Evolutionary conservation across 2,888 invertebrate genomes (phyloP), one percentile per base, ranked within the genome.

Genomic region (Mactromeris polynyma): DNA sequence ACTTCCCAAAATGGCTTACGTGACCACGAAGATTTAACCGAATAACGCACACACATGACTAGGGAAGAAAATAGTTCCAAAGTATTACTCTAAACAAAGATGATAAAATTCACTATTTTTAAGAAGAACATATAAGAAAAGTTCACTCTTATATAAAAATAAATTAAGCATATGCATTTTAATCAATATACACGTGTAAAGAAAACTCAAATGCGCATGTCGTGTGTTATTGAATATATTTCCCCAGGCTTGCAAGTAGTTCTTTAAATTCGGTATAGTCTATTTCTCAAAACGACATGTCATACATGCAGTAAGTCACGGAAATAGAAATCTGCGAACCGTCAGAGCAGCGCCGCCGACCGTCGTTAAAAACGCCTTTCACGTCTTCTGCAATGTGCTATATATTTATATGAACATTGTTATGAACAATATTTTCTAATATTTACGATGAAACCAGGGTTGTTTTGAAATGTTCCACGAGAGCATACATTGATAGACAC

Each of bases 1-100:
- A 78, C 78, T 73, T 84, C 78, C 38, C 78, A 78, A 82, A 78
- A 83, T 84, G 85, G 85, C 85, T 86, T 86, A 86, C 85, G 85
- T 86, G 85, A 86, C 85, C 85, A 81, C 69, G 80, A 86, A 86
- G 51, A 38, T 78, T 33, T 51, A 81, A 64, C 85, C 85, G 69
- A 31, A 69, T 81, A n/a, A 81, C 85, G 14, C 82, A 42, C 2
- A 38, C n/a, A 33, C 17, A 73, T 69, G 19, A n/a, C 42, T 1
- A 9, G 31, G 40, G 9, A 40, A n/a, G 14, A 83, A 83, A 64
- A 42, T 82, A 83, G 83, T 69, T 36, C 83, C 40, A 2, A n/a
- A 42, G 9, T 46, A 40, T 26, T n/a, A 4, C 42, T 26, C 19
- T 78, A 26, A 26, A 64, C 4, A 11, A 9, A 6, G 11, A 64